phyloP scores from a whole-genome alignment of 2,888 invertebrate genomes.

The Onthophagus sagittarius region DNA sequence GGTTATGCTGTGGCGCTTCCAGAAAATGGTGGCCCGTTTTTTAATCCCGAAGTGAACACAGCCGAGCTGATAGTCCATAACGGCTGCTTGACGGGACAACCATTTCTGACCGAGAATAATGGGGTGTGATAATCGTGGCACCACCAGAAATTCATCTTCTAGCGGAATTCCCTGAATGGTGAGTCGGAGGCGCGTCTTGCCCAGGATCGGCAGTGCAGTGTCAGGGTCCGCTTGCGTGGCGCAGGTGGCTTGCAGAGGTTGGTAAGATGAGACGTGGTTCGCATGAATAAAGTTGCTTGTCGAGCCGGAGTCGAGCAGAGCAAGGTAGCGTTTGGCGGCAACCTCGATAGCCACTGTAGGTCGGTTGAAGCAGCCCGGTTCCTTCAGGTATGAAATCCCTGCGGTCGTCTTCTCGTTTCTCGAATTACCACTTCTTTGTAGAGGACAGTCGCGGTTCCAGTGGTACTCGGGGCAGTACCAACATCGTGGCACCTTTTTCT shows the following conservation, averaged over 20 bases:
- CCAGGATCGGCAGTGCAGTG: not conserved
- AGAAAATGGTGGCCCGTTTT: conserved; percentile 25
- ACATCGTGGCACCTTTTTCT: not conserved
- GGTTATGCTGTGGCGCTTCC: conserved; percentile 14
- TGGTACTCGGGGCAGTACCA: not conserved
- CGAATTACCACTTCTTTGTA: not conserved
- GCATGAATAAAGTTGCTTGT: not conserved
- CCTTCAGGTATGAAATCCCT: not conserved
- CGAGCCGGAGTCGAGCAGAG: not conserved
- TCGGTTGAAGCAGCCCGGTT: not conserved
- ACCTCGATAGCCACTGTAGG: not conserved
- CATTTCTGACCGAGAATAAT: not conserved
- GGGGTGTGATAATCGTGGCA: not conserved
- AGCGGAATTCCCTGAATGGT: not conserved
- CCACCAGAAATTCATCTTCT: not conserved
- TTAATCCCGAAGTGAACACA: not conserved
- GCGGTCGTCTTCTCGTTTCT: conserved; percentile 1
- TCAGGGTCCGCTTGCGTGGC: not conserved
- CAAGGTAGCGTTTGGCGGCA: not conserved
- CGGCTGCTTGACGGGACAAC: not conserved
- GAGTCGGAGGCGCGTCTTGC: not conserved
- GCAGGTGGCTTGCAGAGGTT: not conserved
- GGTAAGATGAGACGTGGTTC: not conserved
- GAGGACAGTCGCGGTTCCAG: not conserved
- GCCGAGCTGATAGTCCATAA: not conserved